These are phyloP conservation scores for Lamellibrachia columna DNA, from an alignment of 2,888 invertebrate species.

Conservation along the genomic window DNA sequence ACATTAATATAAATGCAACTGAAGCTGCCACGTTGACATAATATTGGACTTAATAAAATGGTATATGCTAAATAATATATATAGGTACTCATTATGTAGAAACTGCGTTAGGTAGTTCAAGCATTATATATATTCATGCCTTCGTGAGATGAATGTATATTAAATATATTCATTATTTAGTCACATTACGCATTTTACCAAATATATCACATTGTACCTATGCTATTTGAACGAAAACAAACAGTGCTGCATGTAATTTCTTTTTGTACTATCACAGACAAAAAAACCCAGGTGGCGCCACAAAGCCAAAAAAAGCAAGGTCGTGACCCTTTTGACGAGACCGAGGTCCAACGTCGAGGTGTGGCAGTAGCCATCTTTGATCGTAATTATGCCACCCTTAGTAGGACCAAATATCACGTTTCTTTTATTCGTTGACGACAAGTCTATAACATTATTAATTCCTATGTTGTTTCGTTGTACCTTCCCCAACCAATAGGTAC, in stretches of 20 bases:
- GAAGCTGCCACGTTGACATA: neutral
- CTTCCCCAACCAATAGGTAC: neutral
- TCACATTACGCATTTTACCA: neutral
- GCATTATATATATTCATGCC: neutral
- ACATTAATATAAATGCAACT: neutral
- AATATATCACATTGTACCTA: neutral
- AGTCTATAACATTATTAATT: neutral
- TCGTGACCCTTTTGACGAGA: neutral
- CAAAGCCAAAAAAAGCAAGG: neutral
- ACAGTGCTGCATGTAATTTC: neutral
- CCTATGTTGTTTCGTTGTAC: neutral
- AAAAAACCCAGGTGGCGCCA: neutral
- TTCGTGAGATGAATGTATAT: neutral
- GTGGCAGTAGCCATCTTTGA: neutral
- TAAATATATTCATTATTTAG: neutral
- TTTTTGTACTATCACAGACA: neutral
- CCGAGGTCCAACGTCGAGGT: neutral
- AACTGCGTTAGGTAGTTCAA: neutral
- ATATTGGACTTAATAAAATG: neutral
- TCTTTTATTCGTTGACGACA: neutral
- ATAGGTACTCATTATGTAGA: neutral
- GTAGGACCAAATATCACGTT: neutral
- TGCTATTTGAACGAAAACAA: neutral
- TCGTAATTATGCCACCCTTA: neutral
- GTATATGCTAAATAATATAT: neutral